A percentile compares a stretch with the other conserved stretches of the same genome.
These are phyloP conservation scores for Melanchra persicariae DNA, from an alignment of 2,888 invertebrate species.

Conservation along the genomic window DNA sequence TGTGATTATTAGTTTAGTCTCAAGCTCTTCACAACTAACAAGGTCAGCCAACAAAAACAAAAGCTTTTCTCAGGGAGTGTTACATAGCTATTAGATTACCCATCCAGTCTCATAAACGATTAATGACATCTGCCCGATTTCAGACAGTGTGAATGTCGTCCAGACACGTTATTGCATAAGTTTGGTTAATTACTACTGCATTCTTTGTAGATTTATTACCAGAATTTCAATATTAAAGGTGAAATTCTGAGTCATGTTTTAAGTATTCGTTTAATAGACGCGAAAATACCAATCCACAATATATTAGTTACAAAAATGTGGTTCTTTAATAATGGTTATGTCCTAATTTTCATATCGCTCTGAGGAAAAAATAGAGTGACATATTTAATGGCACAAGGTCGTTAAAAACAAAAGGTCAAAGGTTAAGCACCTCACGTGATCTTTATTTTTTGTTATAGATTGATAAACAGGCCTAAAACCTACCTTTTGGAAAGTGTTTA, in stretches of 20 bases:
- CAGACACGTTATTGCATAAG: constrained; percentile 51
- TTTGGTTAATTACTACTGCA: constrained; percentile 47
- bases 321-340: constrained; percentile 10
- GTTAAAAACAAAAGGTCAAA: constrained; percentile 19
- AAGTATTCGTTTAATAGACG: constrained; percentile 21
- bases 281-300: neutral
- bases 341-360: constrained; percentile 19
- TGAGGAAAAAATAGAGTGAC: constrained; percentile 15
- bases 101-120: neutral
- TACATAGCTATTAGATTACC: neutral
- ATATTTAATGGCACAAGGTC: constrained; percentile 20
- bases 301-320: constrained; percentile 10
- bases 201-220: constrained; percentile 31
- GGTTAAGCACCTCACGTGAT: constrained; percentile 7
- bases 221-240: constrained; percentile 43
- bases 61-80: neutral
- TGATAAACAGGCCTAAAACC: neutral
- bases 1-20: too few species aligned
- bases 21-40: too few species aligned
- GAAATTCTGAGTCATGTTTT: constrained; percentile 53
- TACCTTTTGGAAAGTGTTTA: too few species aligned
- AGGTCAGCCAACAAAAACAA: neutral
- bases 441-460: neutral
- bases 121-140: neutral
- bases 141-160: neutral